phyloP scores from a whole-genome alignment of 1,140 invertebrate genomes.

The Pseudomyrmex concolor region DNA sequence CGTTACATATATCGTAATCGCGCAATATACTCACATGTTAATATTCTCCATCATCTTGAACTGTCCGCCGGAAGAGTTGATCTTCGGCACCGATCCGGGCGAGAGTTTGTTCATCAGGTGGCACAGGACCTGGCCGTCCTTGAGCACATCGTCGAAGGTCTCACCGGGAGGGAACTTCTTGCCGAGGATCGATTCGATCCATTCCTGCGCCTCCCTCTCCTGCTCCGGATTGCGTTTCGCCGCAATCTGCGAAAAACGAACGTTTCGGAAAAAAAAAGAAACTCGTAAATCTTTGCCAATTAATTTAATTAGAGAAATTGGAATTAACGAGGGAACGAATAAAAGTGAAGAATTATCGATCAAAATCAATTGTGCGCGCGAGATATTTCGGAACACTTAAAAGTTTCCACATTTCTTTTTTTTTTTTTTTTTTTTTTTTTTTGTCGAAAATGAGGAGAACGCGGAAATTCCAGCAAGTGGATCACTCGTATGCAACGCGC shows the following conservation, averaged over 20 bases:
- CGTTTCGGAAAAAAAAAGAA: background rate
- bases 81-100: conserved; percentile 93
- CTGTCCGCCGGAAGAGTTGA: conserved; percentile 93
- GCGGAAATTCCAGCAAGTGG: background rate
- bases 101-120: conserved; percentile 94
- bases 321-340: too few relatives aligned
- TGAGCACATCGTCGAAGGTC: conserved; percentile 91
- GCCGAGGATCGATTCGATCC: conserved; percentile 94
- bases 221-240: conserved; percentile 93
- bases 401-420: background rate
- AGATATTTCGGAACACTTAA: background rate
- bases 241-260: conserved; percentile 87
- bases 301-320: too few relatives aligned
- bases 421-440: background rate
- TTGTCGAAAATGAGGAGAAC: background rate
- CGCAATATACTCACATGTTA: conserved; percentile 88
- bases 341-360: too few relatives aligned
- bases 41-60: conserved; percentile 99
- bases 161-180: conserved; percentile 90
- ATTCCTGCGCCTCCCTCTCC: conserved; percentile 93
- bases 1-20: background rate
- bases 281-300: background rate
- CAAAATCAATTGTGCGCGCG: too few relatives aligned
- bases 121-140: conserved; percentile 93
- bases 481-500: conserved; percentile 17